Conservation (phyloP, 2,113 vertebrate species). For the Nerophis ophidion region DNA sequence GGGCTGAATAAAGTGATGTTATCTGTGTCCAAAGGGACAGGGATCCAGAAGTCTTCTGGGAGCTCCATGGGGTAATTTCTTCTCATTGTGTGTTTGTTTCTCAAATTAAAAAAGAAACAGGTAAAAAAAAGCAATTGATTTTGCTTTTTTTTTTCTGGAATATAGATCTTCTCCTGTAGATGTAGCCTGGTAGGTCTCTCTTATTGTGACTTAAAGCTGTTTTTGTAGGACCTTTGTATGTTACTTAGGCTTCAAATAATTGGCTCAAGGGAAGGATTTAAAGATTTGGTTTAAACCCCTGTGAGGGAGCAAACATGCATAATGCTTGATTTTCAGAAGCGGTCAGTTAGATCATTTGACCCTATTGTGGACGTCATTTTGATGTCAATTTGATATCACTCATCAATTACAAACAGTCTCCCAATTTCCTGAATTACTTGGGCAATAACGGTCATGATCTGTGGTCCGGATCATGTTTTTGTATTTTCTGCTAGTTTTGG, state of each 20-base stretch:
- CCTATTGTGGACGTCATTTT: no score
- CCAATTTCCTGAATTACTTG: no score
- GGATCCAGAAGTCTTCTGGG: conserved; percentile 73
- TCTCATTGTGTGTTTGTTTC: conserved; percentile 50
- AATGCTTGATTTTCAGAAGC: no score
- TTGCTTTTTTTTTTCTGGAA: no score
- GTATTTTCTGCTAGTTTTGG: no score
- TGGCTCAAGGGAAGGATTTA: conserved; percentile 42
- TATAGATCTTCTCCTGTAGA: not conserved
- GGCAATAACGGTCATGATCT: no score
- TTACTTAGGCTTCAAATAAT: conserved; percentile 37
- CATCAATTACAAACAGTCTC: no score
- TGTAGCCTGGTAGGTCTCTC: not conserved
- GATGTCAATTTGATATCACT: no score
- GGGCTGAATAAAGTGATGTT: conserved; percentile 69
- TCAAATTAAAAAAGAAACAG: conserved; percentile 2
- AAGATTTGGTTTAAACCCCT: conserved; percentile 28
- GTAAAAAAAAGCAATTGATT: not conserved
- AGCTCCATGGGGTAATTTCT: conserved; percentile 42
- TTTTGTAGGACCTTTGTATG: conserved; percentile 55
- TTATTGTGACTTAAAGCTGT: not conserved
- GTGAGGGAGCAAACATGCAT: conserved; percentile 11
- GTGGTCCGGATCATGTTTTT: no score
- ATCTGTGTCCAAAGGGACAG: conserved; percentile 61
- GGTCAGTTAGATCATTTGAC: no score